Base-by-base conservation (phyloP, 2,797 vertebrate genomes). In the Bovichtus diacanthus region DNA sequence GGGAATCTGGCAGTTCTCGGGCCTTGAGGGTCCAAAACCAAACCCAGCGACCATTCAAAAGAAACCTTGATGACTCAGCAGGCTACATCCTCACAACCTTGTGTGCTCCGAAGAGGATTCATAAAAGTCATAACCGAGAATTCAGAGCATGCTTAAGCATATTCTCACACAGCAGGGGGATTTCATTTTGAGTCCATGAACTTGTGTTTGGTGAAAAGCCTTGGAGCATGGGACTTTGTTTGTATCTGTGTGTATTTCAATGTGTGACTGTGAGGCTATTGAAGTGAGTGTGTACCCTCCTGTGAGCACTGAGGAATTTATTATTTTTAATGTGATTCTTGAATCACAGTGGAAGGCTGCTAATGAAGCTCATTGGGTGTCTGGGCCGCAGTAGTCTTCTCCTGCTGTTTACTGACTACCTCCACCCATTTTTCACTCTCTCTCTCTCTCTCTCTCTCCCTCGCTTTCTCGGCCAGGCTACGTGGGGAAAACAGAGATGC, bases 271-370 rank as follows among this genome's bases (percentile, higher is more conserved):
- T 53, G 53, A 59, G 41, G 41, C 50, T 67, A 31, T 84, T 77
- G 64, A 68, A 66, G 77, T 68, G 73, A 70, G 65, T 69, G 56
- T 73, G 78, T 79, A 70, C 31, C 65, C 88, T 88, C 82, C 73
- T 68, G 84, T 83, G 87, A 87, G 77, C 53, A 55, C 44, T 76
- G 66, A 44, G 75, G n/a, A 83, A 92, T 92, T 91, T 91, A 93
- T 92, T 91, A 92, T 91, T 90, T 88, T 92, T 93, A 92, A 94
- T 90, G 87, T 65, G 82, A 92, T 88, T 91, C 83, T 78, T 87
- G 88, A 92, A 92, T 93, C 87, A 82, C 80, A 88, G 86, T 59
- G 65, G 82, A 87, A 75, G 68, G 76, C 79, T 88, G 78, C 87
- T 93, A 93, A 95, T 93, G 91, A 93, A 91, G 88, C 92, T 94